A percentile compares a stretch with the other conserved stretches of the same genome.
These are phyloP conservation scores for Drosophila merina DNA, from an alignment of 2,888 invertebrate species.

Conservation along the genomic window DNA sequence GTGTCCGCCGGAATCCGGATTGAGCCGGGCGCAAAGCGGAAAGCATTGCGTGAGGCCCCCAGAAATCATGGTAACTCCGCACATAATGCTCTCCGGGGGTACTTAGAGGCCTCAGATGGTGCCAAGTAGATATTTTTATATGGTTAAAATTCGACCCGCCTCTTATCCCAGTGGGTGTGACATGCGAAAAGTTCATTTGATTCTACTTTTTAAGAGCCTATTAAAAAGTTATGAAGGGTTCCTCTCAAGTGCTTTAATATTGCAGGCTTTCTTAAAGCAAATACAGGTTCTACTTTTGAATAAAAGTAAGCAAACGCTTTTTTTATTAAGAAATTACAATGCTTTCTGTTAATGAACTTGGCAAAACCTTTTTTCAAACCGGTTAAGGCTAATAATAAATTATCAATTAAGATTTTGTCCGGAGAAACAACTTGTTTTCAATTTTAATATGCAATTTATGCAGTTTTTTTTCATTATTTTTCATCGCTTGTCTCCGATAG, in stretches of 20 bases:
- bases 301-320: too few relatives aligned
- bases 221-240: neutral
- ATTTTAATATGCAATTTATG: neutral
- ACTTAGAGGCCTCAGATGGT: conserved; percentile 31
- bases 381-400: conserved; percentile 13
- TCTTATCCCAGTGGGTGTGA: conserved; percentile 19
- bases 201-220: neutral
- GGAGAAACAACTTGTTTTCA: neutral
- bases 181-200: conserved; percentile 27
- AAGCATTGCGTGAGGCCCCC: conserved; percentile 47
- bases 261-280: neutral
- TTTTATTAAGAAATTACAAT: conserved; percentile 1
- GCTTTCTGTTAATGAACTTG: conserved; percentile 27
- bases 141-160: conserved; percentile 3
- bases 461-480: neutral
- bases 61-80: conserved; percentile 22
- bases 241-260: neutral
- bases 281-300: neutral
- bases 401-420: neutral
- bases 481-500: neutral
- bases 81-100: conserved; percentile 30
- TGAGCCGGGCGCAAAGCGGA: conserved; percentile 40
- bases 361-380: conserved; percentile 8
- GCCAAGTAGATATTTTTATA: conserved; percentile 30
- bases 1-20: conserved; percentile 40